Evolutionary conservation across 2,888 invertebrate species (phyloP).

Genomic region (Galeopsomyia nigrocyanea): DNA sequence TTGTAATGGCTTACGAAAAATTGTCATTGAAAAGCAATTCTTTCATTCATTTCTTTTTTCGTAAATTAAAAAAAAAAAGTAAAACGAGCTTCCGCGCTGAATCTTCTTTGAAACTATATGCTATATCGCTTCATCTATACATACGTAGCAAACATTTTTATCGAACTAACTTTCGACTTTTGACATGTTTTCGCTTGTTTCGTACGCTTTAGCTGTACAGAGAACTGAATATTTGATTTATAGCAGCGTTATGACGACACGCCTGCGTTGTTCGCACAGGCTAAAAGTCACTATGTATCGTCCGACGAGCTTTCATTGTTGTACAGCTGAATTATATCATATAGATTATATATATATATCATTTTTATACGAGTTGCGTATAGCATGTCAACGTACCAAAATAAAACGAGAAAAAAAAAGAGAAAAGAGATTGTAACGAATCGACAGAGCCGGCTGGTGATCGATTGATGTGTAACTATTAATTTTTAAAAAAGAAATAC

Average conservation of each 20-base stretch:
- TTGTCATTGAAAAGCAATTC: constrained; percentile 13
- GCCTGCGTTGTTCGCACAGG: constrained; percentile 15
- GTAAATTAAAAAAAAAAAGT: constrained; percentile 17
- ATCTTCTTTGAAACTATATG: constrained; percentile 26
- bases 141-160: constrained; percentile 28
- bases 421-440: constrained; percentile 35
- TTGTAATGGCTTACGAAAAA: constrained; percentile 36
- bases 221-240: constrained; percentile 43
- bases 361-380: constrained; percentile 47
- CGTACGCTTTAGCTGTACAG: constrained; percentile 41
- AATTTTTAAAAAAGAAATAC: constrained; percentile 45
- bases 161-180: constrained; percentile 25
- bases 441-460: constrained; percentile 36
- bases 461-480: constrained; percentile 45
- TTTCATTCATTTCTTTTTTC: constrained; percentile 22
- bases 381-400: constrained; percentile 41
- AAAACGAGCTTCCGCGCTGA: constrained; percentile 33
- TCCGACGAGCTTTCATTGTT: constrained; percentile 45
- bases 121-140: constrained; percentile 27
- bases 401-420: constrained; percentile 13
- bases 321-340: constrained; percentile 45
- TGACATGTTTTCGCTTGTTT: constrained; percentile 33
- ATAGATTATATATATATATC: constrained; percentile 25
- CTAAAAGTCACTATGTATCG: constrained; percentile 25
- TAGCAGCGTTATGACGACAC: constrained; percentile 28